Base-by-base conservation (phyloP, 2,113 vertebrate species). In the Miniopterus natalensis region DNA sequence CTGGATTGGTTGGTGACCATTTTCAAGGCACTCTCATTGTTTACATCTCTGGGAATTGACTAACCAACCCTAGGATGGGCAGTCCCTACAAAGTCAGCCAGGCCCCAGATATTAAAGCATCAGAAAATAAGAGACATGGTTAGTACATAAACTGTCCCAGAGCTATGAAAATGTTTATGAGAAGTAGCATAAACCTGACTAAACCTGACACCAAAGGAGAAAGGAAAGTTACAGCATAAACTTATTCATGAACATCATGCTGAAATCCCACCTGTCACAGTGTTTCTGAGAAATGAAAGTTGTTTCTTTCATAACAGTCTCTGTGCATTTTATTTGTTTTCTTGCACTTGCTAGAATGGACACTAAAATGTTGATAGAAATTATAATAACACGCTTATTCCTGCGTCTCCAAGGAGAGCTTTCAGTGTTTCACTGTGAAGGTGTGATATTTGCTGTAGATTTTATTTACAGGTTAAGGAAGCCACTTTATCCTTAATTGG, bases 351-450 rank as follows among this genome's bases (percentile, higher is more conserved):
- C 36, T 83, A 78, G 73, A 86, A 86, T 45, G 51, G 29, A 21
- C 49, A 45, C 10, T 78, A 55, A 89, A 96, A 47, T 70, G 31
- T 65, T 90, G 73, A 63, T 27, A 57, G 79, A 89, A 85, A 86
- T 59, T 21, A 29, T 57, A 53, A 55, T 45, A 66, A 31, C 31
- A 36, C 73, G 36, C 12, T 73, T 85, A 15, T 42, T 87, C 21
- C 51, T 20, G 8, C 80, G 31, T 84, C 49, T 17, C 42, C 27
- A 68, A 78, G n/a, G n/a, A 31, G 47, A 66, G 29, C 4, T 63
- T 53, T 73, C n/a, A 29, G 15, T 77, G 57, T 87, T 92, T 92
- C 55, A 18, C 15, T 42, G 5, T 8, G 3, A 84, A 74, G 12
- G 12, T 42, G 12, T 25, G 2, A 31, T 27, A 29, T 66, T 85